Evolutionary conservation across 2,113 vertebrate species (phyloP).

Genomic region (Myotis yumanensis): DNA sequence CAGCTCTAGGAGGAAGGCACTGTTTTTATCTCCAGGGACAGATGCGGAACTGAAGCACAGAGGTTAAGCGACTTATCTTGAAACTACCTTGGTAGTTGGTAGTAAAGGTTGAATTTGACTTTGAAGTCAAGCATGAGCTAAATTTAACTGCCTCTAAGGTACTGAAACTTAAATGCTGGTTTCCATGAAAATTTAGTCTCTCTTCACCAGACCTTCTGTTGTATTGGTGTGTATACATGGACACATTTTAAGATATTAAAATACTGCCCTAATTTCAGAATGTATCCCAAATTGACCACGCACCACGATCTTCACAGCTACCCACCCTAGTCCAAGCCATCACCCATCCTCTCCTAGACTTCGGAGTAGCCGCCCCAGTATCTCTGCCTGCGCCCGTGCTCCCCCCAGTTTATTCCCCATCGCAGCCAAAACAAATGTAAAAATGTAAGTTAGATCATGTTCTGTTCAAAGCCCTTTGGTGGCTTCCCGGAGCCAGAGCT

Average conservation of each 20-base stretch:
- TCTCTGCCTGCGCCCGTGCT: not conserved
- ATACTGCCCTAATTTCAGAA: not conserved
- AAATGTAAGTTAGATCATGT: not conserved
- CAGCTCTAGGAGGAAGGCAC: not conserved
- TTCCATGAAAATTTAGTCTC: not conserved
- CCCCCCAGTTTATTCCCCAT: not conserved
- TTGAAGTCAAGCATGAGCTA: not conserved
- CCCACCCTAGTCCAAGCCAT: not conserved
- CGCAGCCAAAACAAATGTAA: not conserved
- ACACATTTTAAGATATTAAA: not conserved
- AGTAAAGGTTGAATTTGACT: not conserved
- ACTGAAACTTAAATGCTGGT: not conserved
- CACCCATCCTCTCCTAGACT: no score
- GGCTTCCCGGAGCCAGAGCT: not conserved
- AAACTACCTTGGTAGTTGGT: not conserved
- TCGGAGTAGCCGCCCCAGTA: accelerated
- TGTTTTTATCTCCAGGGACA: accelerated
- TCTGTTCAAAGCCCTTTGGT: not conserved
- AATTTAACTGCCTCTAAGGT: not conserved
- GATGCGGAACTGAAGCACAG: not conserved
- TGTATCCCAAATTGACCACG: not conserved
- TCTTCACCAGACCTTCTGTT: not conserved
- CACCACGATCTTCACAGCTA: accelerated
- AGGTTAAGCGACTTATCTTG: not conserved
- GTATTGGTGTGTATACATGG: not conserved